phyloP scores from a whole-genome alignment of 2,797 vertebrate species.

The Micromesistius poutassou region DNA sequence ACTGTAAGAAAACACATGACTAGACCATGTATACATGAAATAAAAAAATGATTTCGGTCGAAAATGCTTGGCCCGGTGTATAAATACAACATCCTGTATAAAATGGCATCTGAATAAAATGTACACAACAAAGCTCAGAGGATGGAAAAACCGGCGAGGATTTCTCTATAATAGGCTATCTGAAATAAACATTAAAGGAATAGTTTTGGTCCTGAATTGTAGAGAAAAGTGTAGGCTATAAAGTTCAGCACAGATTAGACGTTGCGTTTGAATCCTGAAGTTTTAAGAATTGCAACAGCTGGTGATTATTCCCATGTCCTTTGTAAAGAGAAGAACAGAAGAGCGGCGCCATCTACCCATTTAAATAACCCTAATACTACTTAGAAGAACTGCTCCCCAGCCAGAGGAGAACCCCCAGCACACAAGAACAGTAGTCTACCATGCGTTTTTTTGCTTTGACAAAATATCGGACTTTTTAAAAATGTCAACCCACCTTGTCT shows the following conservation, averaged over 20 bases:
- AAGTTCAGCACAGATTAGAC: slow-evolving; percentile 99
- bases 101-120: slow-evolving; percentile 97
- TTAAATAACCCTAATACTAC: slow-evolving; percentile 94
- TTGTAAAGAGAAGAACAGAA: slow-evolving; percentile 82
- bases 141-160: slow-evolving; percentile 84
- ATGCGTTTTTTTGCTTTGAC: slow-evolving; percentile 79
- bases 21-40: slow-evolving; percentile 76
- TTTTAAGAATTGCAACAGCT: slow-evolving; percentile 95
- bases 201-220: slow-evolving; percentile 98
- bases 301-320: slow-evolving; percentile 86
- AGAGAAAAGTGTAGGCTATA: slow-evolving; percentile 74
- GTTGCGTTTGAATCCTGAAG: slow-evolving; percentile 98
- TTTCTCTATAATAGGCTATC: slow-evolving; percentile 82
- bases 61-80: slow-evolving; percentile 96
- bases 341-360: slow-evolving; percentile 96
- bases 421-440: slow-evolving; percentile 90
- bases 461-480: slow-evolving; percentile 74
- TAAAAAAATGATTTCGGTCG: slow-evolving; percentile 67
- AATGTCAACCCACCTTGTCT: slow-evolving; percentile 86
- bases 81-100: slow-evolving; percentile 97
- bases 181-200: slow-evolving; percentile 62
- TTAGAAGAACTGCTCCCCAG: slow-evolving; percentile 92
- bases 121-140: slow-evolving; percentile 86
- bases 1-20: slow-evolving; percentile 62
- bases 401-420: slow-evolving; percentile 91